phyloP scores from a whole-genome alignment of 2,888 invertebrate species.

The Eledona agricola region DNA sequence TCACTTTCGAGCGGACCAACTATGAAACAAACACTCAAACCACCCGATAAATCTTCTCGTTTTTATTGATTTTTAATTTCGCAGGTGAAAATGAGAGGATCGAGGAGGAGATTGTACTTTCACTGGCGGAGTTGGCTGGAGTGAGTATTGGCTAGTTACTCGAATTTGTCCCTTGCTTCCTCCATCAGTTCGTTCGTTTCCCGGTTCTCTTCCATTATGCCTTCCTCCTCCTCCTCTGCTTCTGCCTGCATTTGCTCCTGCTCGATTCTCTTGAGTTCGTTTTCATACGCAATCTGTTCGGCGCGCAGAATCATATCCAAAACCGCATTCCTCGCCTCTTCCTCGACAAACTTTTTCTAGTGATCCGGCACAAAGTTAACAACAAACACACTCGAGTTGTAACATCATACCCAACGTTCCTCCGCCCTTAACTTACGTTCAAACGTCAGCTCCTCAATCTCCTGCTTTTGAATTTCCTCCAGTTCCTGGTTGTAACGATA shows the following conservation, averaged over 20 bases:
- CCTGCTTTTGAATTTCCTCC: slow-evolving; percentile 51
- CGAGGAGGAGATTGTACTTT: neutral
- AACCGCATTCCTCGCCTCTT: slow-evolving; percentile 56
- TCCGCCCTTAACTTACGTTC: slow-evolving; percentile 55
- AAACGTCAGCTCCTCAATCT: slow-evolving; percentile 54
- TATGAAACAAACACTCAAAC: slow-evolving; percentile 2
- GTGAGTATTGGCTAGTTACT: slow-evolving; percentile 22
- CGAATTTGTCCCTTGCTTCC: slow-evolving; percentile 30
- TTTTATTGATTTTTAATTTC: slow-evolving; percentile 15
- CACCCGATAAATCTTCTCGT: neutral
- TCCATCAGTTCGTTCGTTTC: slow-evolving; percentile 4
- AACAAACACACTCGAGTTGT: neutral
- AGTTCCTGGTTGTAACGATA: slow-evolving; percentile 63
- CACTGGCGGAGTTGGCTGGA: neutral
- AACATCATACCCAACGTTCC: slow-evolving; percentile 53
- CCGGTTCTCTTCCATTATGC: neutral
- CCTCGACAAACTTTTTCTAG: slow-evolving; percentile 54
- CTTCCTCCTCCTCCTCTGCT: slow-evolving; percentile 24
- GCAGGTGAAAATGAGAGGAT: slow-evolving; percentile 16
- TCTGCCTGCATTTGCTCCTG: slow-evolving; percentile 15
- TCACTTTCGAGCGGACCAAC: neutral
- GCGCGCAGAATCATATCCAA: slow-evolving; percentile 56
- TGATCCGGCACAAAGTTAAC: slow-evolving; percentile 27
- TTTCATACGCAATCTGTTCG: slow-evolving; percentile 53
- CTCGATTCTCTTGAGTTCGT: slow-evolving; percentile 53